Evolutionary conservation across 2,113 vertebrate genomes (phyloP), one percentile per base, ranked within the genome.

Genomic region (Coptodon rendalli): DNA sequence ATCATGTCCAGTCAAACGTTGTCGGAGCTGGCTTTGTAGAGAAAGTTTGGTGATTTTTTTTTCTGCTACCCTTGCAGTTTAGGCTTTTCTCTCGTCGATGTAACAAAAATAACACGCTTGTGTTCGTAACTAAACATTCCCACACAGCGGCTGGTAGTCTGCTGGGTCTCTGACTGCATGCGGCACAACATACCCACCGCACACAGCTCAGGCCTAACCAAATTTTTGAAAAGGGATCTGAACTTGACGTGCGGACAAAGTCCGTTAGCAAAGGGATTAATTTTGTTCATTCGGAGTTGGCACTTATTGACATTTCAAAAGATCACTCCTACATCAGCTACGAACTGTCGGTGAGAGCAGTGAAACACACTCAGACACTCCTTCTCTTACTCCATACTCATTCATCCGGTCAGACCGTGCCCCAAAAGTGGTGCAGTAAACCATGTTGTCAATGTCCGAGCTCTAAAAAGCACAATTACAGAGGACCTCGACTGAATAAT

Each of bases 81-180:
- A 79, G 22, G 73, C 87, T 86, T 91, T 87, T 90, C 93, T 91
- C 90, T 95, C 88, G 91, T 95, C 88, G 81, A 89, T 79, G 88
- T 91, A 76, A 97, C 97, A 98, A 97, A 98, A 98, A 99, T 97
- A 98, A 98, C 98, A 98, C 93, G 96, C 97, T 97, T 97, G 96
- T 96, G 96, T 97, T 97, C 97, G 97, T 98, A 98, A 98, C 97
- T 97, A 99, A 99, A 99, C 98, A 98, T 98, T 98, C 98, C 97
- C 98, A 98, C 98, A 97, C 96, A 94, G 97, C 90, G 96, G 96
- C 97, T 95, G 95, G 52, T 96, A 95, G 97, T 96, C 96, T 94
- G 97, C 96, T 50, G 93, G 93, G 97, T 96, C 96, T 96, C 92
- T 89, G 94, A 93, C 95, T 95, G 95, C 96, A 95, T 95, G 95